Evolutionary conservation across 2,888 invertebrate species (phyloP).

Genomic region (Ceraclea dissimilis): DNA sequence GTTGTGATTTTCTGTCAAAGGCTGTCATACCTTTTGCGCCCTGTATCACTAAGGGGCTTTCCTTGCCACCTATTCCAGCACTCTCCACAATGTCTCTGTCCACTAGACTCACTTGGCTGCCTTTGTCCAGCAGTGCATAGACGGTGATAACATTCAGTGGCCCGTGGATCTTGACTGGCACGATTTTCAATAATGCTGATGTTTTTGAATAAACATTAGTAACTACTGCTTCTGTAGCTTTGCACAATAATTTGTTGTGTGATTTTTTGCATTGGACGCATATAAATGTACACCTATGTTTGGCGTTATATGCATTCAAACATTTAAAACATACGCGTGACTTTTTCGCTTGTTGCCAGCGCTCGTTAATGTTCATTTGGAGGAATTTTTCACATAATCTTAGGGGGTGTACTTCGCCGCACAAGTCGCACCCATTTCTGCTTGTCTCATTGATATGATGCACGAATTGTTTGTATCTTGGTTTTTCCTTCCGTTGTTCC

Average conservation of each 20-base stretch:
- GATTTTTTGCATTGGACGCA: neutral
- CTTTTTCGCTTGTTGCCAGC: slow-evolving; percentile 26
- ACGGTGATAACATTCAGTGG: slow-evolving; percentile 23
- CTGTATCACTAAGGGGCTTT: slow-evolving; percentile 24
- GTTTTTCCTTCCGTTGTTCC: neutral
- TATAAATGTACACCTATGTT: no score
- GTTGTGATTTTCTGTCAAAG: neutral
- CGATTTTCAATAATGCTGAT: slow-evolving; percentile 24
- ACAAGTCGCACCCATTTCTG: neutral
- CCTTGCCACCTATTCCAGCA: slow-evolving; percentile 24
- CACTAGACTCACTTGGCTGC: slow-evolving; percentile 27
- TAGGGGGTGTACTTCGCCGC: neutral
- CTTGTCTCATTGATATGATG: neutral
- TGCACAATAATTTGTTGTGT: neutral
- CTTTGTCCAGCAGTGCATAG: slow-evolving; percentile 27
- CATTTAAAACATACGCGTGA: slow-evolving; percentile 11
- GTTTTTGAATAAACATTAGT: neutral
- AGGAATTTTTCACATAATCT: neutral
- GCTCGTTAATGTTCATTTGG: neutral
- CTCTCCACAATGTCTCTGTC: slow-evolving; percentile 20
- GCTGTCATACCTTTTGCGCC: slow-evolving; percentile 23
- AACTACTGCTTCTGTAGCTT: neutral
- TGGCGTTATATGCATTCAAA: no score
- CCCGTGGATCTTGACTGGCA: slow-evolving; percentile 24
- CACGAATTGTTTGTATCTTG: neutral